Conservation (phyloP, 2,113 vertebrate genomes). For the Cisticola juncidis region DNA sequence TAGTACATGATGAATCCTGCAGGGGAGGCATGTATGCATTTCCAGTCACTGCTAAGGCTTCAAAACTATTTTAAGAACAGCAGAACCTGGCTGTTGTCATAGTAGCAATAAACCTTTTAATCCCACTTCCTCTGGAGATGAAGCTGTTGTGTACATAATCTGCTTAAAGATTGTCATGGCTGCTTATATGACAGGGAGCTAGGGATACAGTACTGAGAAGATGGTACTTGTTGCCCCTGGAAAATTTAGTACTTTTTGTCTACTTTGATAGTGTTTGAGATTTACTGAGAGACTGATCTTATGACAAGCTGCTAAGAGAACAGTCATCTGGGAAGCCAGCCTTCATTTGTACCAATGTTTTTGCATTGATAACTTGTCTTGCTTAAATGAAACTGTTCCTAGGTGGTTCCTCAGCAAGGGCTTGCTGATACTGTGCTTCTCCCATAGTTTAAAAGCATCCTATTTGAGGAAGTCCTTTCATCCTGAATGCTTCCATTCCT, state of each 20-base stretch:
- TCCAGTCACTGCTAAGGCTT: slow-evolving; percentile 29
- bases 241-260: background rate
- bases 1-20: slow-evolving; percentile 2
- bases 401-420: background rate
- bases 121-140: slow-evolving; percentile 58
- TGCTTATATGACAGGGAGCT: background rate
- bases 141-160: slow-evolving; percentile 45
- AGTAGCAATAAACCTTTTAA: slow-evolving; percentile 67
- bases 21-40: background rate
- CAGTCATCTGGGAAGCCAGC: background rate
- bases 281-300: background rate
- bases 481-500: background rate
- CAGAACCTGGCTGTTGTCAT: slow-evolving; percentile 67
- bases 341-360: background rate
- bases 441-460: background rate
- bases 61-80: slow-evolving; percentile 65
- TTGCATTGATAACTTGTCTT: background rate
- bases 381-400: background rate
- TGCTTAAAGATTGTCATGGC: slow-evolving; percentile 43
- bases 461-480: background rate
- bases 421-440: background rate
- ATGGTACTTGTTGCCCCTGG: background rate
- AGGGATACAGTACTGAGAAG: background rate
- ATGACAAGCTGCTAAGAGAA: background rate
- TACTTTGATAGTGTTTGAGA: background rate